Evolutionary conservation across 2,797 vertebrate species (phyloP), one percentile per base, ranked within the genome.

Genomic region (Pantherophis vulpinus): DNA sequence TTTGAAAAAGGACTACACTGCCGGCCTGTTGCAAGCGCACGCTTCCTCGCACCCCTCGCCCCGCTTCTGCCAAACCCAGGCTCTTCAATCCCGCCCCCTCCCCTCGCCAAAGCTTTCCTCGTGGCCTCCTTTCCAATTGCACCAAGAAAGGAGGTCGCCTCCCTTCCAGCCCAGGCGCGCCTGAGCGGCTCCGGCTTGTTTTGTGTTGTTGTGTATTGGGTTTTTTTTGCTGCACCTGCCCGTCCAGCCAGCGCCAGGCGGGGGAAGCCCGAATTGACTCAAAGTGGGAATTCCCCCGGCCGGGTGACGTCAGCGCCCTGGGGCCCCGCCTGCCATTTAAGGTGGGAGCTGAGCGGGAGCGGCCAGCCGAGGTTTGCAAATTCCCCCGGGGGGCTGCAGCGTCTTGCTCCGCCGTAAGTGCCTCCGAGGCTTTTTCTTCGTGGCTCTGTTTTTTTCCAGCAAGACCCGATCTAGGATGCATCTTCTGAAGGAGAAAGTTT

Each of bases 141-240:
- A 42, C 4, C 1, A 1, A 79, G 37, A 42, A 23, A 20, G 32
- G 32, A 10, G 70, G 32, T 0, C 3, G 70, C 4, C 8, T 23
- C 6, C 7, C 18, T 37, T 20, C 37, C 18, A 42, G 74, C 74
- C 20, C 20, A 47, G 74, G 20, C 37, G 4, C 9, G 3, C 4
- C 74, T 42, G 37, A 25, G 37, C 32, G 18, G 37, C 74, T 42
- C 32, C 74, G 32, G 8, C 13, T 79, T 9, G 7, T 20, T 37
- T 42, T 20, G 32, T 37, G 1, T 20, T 3, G 0, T 10, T 20
- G 5, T 10, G 37, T 1, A 3, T 1, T 4, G 16, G 51, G 2
- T 18, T 25, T 25, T 0, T 2, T 10, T 10, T 2, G 8, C 32
- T 4, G 32, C 70, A 10, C 8, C 32, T 23, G 18, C 70, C 70